A percentile compares a stretch with the other conserved stretches of the same genome.
These are phyloP conservation scores for Uloborus plumipes DNA, from an alignment of 2,888 invertebrate genomes.

Conservation along the genomic window DNA sequence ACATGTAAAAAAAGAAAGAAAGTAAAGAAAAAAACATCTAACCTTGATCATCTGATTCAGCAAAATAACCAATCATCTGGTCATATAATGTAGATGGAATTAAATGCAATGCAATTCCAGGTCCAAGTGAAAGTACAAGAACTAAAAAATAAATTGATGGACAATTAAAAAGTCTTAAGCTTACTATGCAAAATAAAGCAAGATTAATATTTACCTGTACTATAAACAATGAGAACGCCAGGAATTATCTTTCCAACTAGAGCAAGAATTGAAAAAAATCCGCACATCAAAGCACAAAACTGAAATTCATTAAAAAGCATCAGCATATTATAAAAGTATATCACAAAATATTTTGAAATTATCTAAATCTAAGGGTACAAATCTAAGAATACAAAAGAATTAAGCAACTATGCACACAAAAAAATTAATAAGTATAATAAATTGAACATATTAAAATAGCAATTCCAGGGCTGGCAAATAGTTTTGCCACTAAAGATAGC, in stretches of 20 bases:
- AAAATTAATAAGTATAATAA: no score
- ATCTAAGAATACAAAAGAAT: no score
- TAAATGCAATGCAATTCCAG: constrained; percentile 69
- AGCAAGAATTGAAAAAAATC: constrained; percentile 68
- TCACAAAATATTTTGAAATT: background rate
- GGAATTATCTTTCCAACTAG: constrained; percentile 70
- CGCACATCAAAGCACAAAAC: constrained; percentile 70
- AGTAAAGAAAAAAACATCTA: constrained; percentile 1
- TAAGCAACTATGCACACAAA: no score
- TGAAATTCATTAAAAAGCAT: constrained; percentile 67
- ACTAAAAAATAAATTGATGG: constrained; percentile 59
- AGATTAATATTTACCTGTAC: constrained; percentile 69
- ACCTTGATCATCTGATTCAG: constrained; percentile 53
- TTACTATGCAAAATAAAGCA: background rate
- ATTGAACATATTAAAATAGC: no score
- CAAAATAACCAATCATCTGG: constrained; percentile 52
- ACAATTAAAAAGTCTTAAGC: constrained; percentile 66
- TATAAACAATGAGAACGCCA: constrained; percentile 70
- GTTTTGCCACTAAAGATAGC: no score
- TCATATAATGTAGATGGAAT: constrained; percentile 62
- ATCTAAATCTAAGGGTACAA: no score
- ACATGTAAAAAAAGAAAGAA: background rate
- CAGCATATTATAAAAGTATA: background rate
- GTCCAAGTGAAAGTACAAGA: constrained; percentile 70
- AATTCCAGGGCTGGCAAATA: no score